Conservation (phyloP, 2,797 vertebrate species). For the Periparus ater region DNA sequence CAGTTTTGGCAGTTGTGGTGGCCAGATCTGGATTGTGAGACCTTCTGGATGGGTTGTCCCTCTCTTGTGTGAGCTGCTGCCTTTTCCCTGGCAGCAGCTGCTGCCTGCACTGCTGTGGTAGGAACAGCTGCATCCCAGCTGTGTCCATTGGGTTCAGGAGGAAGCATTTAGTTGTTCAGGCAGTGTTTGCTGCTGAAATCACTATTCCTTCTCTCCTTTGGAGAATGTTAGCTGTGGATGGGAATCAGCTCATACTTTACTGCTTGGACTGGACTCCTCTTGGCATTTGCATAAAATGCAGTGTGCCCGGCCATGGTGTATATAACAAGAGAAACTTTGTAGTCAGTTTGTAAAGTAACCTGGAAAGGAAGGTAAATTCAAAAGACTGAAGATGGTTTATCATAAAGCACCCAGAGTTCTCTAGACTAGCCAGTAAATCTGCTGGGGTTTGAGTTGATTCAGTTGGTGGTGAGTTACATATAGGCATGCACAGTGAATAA, state of each 20-base stretch:
- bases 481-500: neutral
- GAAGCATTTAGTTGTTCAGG: neutral
- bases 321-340: neutral
- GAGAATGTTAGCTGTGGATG: neutral
- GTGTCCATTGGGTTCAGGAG: neutral
- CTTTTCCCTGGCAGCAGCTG: neutral
- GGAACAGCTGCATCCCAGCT: constrained; percentile 10
- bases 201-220: neutral
- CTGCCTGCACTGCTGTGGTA: neutral
- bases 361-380: neutral
- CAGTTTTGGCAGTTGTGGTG: neutral
- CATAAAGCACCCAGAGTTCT: neutral
- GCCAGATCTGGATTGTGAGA: neutral
- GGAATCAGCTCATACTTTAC: neutral
- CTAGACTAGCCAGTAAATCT: neutral
- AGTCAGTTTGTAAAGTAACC: neutral
- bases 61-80: neutral
- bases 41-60: neutral
- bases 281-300: neutral
- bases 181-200: neutral
- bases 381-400: neutral
- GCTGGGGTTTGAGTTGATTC: neutral
- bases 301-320: neutral
- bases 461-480: neutral
- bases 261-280: neutral